A percentile compares a stretch with the other conserved stretches of the same genome.
phyloP scores from a whole-genome alignment of 30 jellyfish, hydroid and myxozoan genomes.

The Cassiopea xamachana region DNA sequence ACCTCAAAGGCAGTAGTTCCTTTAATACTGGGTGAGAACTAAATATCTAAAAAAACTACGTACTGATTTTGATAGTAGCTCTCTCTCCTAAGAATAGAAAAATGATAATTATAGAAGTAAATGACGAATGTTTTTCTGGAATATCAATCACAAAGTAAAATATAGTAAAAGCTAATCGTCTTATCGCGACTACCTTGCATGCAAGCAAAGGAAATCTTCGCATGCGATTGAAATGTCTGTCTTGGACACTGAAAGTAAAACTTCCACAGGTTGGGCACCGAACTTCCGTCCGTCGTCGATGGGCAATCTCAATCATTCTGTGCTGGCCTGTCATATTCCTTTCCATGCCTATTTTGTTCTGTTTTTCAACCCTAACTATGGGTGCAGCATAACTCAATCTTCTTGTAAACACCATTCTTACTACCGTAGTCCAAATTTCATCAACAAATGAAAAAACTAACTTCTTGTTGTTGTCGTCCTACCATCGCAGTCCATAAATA shows the following conservation, averaged over 20 bases:
- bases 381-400: slow-evolving; percentile 2
- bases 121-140: too few species aligned
- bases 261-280: slow-evolving; percentile 40
- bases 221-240: slow-evolving; percentile 14
- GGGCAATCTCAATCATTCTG: neutral
- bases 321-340: neutral
- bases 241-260: slow-evolving; percentile 5
- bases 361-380: neutral
- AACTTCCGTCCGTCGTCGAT: neutral
- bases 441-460: too few species aligned
- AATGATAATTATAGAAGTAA: too few species aligned
- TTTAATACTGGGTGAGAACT: too few species aligned
- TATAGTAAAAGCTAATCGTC: too few species aligned
- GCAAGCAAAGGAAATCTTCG: slow-evolving; percentile 14
- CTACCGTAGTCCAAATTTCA: too few species aligned
- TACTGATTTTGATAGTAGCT: slow-evolving; percentile 62
- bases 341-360: neutral
- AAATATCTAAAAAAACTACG: slow-evolving; percentile 1
- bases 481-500: too few species aligned
- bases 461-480: too few species aligned
- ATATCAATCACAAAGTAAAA: neutral
- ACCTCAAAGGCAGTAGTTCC: too few species aligned
- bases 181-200: neutral
- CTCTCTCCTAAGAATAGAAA: slow-evolving; percentile 60
- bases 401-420: neutral